Base-by-base conservation (phyloP, 2,888 invertebrate genomes). In the Carcina quercana region DNA sequence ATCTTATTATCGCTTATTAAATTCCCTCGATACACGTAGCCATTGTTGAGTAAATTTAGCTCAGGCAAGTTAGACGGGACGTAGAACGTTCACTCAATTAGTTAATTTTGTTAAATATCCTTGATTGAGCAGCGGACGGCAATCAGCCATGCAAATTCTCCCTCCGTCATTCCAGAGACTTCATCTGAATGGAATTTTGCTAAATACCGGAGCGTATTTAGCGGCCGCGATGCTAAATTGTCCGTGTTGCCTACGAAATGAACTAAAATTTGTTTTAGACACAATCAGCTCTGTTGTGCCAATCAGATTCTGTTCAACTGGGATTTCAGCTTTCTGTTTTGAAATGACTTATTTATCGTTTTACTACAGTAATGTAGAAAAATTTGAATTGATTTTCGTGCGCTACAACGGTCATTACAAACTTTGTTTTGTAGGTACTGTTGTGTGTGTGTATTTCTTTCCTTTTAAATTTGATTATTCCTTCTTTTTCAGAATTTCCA, bases 41-140 rank as follows among this genome's bases (percentile, higher is more conserved):
- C 67, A 68, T 72, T 67, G 66, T 69, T 59, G 57, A 63, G 54
- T 59, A 57, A 66, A 70, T 69, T 69, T 67, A 59, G 36, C 60
- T 56, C 47, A 41, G 51, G 53, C 50, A 58, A 61, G 53, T 57
- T 54, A 48, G 41, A 15, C 50, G 54, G 55, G 54, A 53, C 50
- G 55, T 57, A 62, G 65, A 68, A 60, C 71, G 71, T 70, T 74
- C 76, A 78, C 75, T 79, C 80, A 79, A 82, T 82, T 80, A 82
- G 76, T 74, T 80, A 79, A 82, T 83, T 80, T 74, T 66, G 82
- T 80, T 83, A 82, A 83, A 79, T 75, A 79, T 72, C 79, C 82
- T 76, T 80, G 82, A 83, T 83, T 83, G 82, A 78, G 72, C 79
- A 76, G 56, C 78, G 76, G 76, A 63, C 79, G 69, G 80, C 80